A percentile compares a stretch with the other conserved stretches of the same genome.
phyloP scores from a whole-genome alignment of 2,113 vertebrate species.

The Panurus biarmicus region DNA sequence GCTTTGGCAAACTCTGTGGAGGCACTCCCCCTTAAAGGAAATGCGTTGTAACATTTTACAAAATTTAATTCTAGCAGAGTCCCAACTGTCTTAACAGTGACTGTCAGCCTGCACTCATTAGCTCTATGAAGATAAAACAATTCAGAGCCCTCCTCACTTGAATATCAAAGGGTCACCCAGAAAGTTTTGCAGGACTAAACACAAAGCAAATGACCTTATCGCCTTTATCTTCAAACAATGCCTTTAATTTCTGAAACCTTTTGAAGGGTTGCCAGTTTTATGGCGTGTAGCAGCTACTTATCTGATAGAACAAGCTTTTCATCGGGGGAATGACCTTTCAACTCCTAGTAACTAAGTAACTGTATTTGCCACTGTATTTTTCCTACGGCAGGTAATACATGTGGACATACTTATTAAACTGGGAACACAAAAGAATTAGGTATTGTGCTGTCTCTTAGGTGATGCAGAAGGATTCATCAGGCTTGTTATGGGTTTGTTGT shows the following conservation, averaged over 20 bases:
- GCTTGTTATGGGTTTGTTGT: neutral
- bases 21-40: neutral
- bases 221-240: constrained; percentile 63
- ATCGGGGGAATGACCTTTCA: constrained; percentile 45
- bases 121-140: constrained; percentile 15
- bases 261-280: constrained; percentile 57
- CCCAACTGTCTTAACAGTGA: neutral
- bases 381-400: constrained; percentile 3
- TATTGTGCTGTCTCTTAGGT: neutral
- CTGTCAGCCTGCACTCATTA: constrained; percentile 2
- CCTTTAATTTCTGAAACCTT: constrained; percentile 51
- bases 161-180: constrained; percentile 54
- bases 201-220: constrained; percentile 15
- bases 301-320: constrained; percentile 40
- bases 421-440: neutral
- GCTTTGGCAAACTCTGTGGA: neutral
- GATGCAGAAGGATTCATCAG: neutral
- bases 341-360: constrained; percentile 22
- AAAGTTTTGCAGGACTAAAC: constrained; percentile 45
- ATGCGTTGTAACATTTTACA: neutral
- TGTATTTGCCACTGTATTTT: neutral
- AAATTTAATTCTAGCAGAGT: neutral
- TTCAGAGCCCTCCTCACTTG: constrained; percentile 26
- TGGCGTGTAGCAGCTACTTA: constrained; percentile 10
- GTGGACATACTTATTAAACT: neutral